These are phyloP conservation scores for Eubucco bourcierii DNA, from an alignment of 2,113 vertebrate genomes.

Conservation along the genomic window DNA sequence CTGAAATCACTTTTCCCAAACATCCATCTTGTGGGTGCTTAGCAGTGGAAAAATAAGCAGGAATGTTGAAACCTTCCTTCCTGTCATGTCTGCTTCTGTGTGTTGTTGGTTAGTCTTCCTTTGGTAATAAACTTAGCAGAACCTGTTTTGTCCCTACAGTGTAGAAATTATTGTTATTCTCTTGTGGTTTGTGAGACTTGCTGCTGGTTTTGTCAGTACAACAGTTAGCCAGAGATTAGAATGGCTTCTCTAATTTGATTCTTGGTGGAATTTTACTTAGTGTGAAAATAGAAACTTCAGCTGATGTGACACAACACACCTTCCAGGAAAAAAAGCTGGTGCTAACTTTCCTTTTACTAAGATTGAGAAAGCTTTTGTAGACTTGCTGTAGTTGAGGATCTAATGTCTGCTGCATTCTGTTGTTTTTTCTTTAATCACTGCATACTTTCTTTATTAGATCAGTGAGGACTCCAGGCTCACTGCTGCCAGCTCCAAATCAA, in stretches of 20 bases:
- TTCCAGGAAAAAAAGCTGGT: neutral
- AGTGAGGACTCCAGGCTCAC: constrained; percentile 87
- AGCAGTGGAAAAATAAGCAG: neutral
- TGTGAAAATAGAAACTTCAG: neutral
- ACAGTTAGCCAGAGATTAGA: neutral
- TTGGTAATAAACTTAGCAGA: neutral
- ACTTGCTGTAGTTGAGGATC: neutral
- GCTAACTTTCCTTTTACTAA: neutral
- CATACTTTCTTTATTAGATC: constrained; percentile 85
- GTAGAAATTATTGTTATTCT: neutral
- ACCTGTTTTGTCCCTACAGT: neutral
- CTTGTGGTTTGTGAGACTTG: neutral
- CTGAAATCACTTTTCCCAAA: neutral
- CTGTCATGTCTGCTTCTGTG: neutral
- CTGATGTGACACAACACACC: neutral
- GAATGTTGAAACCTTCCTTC: neutral
- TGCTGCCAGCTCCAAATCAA: constrained; percentile 77
- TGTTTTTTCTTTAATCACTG: constrained; percentile 54
- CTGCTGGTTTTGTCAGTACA: neutral
- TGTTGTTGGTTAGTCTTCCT: neutral
- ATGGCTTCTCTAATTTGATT: neutral
- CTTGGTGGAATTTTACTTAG: neutral
- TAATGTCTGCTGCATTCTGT: neutral
- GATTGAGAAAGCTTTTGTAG: neutral
- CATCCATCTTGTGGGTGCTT: neutral